Conservation (phyloP, 1,140 invertebrate species). For the Eumaeus atala region DNA sequence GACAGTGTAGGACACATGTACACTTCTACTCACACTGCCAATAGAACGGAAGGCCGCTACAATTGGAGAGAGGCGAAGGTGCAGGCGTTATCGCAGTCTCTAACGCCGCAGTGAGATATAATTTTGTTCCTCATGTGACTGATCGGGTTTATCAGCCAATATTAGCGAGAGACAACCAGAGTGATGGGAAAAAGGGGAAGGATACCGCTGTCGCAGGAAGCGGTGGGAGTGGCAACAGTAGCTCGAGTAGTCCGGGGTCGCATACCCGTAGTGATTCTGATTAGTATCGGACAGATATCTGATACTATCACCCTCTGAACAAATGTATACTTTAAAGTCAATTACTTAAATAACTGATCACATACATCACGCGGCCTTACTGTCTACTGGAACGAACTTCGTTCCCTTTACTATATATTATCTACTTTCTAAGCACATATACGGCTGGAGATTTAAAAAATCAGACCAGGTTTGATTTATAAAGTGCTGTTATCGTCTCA, state of each 20-base stretch:
- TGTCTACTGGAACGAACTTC: no score
- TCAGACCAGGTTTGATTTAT: no score
- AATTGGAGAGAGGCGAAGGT: not conserved
- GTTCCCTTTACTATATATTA: no score
- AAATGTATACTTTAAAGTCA: no score
- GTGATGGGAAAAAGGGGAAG: not conserved
- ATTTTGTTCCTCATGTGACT: not conserved
- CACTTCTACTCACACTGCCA: conserved; percentile 4
- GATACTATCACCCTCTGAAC: not conserved
- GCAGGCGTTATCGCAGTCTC: conserved; percentile 3
- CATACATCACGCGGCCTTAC: no score
- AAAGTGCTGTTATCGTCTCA: no score
- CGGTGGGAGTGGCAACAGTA: conserved; percentile 10
- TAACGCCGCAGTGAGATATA: no score
- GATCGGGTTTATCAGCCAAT: not conserved
- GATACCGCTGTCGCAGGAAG: conserved; percentile 9
- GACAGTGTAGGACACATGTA: conserved; percentile 13
- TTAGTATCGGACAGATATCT: conserved; percentile 8
- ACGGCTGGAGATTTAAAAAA: no score
- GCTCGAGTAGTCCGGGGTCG: conserved; percentile 16
- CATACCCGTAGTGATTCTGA: conserved; percentile 14
- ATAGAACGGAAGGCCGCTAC: conserved; percentile 12
- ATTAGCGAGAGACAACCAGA: not conserved
- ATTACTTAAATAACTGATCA: no score
- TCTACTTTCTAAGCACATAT: no score